phyloP scores from a whole-genome alignment of 2,797 vertebrate species.

The Eremophila alpestris region DNA sequence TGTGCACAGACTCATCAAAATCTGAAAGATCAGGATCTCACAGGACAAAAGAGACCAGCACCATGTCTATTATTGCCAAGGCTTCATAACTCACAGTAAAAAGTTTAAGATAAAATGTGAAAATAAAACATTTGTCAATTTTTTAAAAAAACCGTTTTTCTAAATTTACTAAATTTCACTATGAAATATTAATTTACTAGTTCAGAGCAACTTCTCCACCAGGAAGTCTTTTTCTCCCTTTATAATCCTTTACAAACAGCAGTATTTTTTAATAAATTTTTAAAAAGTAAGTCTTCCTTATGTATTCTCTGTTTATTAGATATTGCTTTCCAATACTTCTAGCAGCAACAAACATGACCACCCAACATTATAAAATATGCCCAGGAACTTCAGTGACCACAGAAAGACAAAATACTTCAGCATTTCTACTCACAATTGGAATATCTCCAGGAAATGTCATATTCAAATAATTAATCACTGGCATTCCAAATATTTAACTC shows the following conservation, averaged over 20 bases:
- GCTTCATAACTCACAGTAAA: background rate
- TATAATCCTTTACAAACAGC: background rate
- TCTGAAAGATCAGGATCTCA: background rate
- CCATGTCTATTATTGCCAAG: background rate
- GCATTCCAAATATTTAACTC: background rate
- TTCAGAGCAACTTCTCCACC: background rate
- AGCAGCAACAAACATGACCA: background rate
- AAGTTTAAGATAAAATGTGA: background rate
- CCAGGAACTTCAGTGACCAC: background rate
- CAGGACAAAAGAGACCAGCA: background rate
- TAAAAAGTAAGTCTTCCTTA: background rate
- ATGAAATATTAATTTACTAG: background rate
- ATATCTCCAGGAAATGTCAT: background rate
- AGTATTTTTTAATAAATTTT: background rate
- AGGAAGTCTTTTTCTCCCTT: background rate
- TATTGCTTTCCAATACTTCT: background rate
- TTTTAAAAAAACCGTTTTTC: background rate
- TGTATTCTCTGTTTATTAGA: background rate
- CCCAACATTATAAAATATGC: background rate
- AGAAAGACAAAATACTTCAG: background rate
- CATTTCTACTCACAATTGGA: background rate
- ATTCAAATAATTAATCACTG: background rate
- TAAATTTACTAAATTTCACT: background rate
- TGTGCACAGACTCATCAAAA: background rate
- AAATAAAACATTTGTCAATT: background rate